Evolutionary conservation across 2,888 invertebrate species (phyloP).

Genomic region (Andrena fulva): DNA sequence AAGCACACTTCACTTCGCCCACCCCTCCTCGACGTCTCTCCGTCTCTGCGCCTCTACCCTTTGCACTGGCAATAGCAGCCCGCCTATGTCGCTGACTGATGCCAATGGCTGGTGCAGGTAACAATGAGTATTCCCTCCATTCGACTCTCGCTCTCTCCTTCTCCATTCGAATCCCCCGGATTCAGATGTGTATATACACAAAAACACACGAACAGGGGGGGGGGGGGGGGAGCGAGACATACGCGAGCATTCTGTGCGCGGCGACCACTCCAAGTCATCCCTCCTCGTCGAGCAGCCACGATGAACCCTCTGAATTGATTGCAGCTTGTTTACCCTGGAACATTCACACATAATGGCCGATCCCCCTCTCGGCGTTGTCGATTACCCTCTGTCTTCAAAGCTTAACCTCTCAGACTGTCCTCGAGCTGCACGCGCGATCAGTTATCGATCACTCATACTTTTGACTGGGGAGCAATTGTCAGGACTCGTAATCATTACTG

Average conservation of each 20-base stretch:
- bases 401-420: slow-evolving; percentile 52
- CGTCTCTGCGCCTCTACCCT: slow-evolving; percentile 4
- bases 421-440: slow-evolving; percentile 39
- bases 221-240: slow-evolving; percentile 16
- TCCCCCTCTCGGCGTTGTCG: slow-evolving; percentile 62
- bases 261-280: slow-evolving; percentile 73
- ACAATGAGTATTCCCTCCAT: slow-evolving; percentile 50
- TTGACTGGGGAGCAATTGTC: background rate
- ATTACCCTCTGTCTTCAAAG: slow-evolving; percentile 67
- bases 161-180: slow-evolving; percentile 21
- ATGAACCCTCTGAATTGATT: slow-evolving; percentile 76
- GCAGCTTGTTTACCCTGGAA: slow-evolving; percentile 76
- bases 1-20: slow-evolving; percentile 54
- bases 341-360: slow-evolving; percentile 70
- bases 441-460: slow-evolving; percentile 27
- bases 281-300: slow-evolving; percentile 66
- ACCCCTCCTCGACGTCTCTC: slow-evolving; percentile 21
- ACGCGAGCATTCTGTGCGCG: slow-evolving; percentile 54
- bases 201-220: slow-evolving; percentile 16
- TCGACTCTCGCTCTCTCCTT: slow-evolving; percentile 6
- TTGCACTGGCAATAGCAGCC: slow-evolving; percentile 50
- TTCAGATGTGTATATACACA: slow-evolving; percentile 47
- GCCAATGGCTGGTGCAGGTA: slow-evolving; percentile 62
- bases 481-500: background rate
- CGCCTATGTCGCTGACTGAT: slow-evolving; percentile 67